These are phyloP conservation scores for Sylvilagus floridanus DNA, from an alignment of 2,797 vertebrate species.

Conservation along the genomic window DNA sequence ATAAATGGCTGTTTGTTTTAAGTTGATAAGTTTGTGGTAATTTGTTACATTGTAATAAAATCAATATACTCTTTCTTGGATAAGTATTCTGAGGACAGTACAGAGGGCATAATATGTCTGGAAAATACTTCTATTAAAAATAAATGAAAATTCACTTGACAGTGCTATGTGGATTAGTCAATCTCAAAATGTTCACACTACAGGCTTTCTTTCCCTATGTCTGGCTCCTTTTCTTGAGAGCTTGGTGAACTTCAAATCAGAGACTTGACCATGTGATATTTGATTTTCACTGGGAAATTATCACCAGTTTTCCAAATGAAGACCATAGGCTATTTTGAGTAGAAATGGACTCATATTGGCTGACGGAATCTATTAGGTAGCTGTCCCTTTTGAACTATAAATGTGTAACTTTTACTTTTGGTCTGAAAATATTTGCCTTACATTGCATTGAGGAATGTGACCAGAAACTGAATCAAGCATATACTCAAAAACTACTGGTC, in stretches of 20 bases:
- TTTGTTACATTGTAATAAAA: neutral
- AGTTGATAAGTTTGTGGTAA: neutral
- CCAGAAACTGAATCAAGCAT: neutral
- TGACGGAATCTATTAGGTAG: constrained; percentile 7
- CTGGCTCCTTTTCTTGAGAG: constrained; percentile 4
- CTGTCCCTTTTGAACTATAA: neutral
- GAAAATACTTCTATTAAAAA: constrained; percentile 21
- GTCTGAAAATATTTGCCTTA: constrained; percentile 60
- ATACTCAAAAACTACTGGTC: constrained; percentile 2
- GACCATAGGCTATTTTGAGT: neutral
- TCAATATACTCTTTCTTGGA: neutral
- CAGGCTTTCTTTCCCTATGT: neutral
- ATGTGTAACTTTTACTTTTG: neutral
- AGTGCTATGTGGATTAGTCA: neutral
- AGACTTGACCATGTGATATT: neutral
- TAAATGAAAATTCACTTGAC: neutral
- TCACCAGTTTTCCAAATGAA: neutral
- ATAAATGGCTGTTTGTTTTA: neutral
- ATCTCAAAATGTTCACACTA: neutral
- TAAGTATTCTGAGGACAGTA: neutral
- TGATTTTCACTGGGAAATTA: constrained; percentile 20
- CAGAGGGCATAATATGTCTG: neutral
- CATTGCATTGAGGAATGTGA: neutral
- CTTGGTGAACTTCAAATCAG: neutral
- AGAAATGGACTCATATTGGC: constrained; percentile 20